phyloP scores from a whole-genome alignment of 2,797 vertebrate genomes.

The Syngnathus rostellatus region DNA sequence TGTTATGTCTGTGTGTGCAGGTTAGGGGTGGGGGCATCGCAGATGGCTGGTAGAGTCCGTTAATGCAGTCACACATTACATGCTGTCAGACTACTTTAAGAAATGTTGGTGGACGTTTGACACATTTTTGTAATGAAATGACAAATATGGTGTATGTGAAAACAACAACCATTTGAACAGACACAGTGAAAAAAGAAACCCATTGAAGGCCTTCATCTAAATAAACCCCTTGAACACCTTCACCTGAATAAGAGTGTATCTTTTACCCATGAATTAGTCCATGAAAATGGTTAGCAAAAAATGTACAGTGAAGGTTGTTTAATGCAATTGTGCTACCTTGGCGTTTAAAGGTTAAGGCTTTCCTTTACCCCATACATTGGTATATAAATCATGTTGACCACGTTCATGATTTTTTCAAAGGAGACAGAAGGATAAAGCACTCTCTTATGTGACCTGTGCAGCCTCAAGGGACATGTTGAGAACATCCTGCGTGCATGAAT shows the following conservation, averaged over 20 bases:
- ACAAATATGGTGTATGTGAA: too few species aligned
- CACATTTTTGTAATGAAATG: too few species aligned
- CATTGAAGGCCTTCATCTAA: too few species aligned
- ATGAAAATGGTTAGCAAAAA: too few species aligned
- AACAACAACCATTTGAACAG: too few species aligned
- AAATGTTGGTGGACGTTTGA: not conserved
- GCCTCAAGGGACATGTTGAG: constrained; percentile 44
- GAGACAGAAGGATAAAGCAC: constrained; percentile 24
- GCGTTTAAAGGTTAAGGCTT: not conserved
- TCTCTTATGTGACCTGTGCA: constrained; percentile 33
- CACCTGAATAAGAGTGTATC: too few species aligned
- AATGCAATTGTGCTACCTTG: too few species aligned
- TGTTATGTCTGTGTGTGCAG: not conserved
- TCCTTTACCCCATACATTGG: not conserved
- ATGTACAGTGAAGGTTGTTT: too few species aligned
- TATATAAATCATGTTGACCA: not conserved
- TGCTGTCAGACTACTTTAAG: not conserved
- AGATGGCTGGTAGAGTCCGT: constrained; percentile 11
- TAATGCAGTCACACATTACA: constrained; percentile 1
- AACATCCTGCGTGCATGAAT: constrained; percentile 43
- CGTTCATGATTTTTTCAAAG: constrained; percentile 45
- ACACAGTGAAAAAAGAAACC: too few species aligned
- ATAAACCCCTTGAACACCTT: too few species aligned
- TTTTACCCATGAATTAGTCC: too few species aligned
- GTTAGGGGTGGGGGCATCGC: constrained; percentile 1